These are phyloP conservation scores for Oreortyx pictus DNA, from an alignment of 2,797 vertebrate species.

Conservation along the genomic window DNA sequence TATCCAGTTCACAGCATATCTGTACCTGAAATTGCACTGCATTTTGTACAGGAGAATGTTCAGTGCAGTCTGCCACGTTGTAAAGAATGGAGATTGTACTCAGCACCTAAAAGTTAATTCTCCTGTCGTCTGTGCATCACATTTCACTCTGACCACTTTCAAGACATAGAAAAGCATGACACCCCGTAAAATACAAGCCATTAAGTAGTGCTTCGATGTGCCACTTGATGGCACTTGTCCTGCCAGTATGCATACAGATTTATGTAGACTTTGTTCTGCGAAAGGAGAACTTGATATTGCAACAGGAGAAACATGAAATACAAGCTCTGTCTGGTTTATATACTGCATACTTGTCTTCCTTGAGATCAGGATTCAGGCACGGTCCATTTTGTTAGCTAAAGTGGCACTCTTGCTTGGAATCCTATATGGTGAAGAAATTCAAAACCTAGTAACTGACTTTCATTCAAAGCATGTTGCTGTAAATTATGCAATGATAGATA, in stretches of 20 bases:
- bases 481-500: background rate
- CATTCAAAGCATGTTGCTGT: background rate
- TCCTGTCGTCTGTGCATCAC: background rate
- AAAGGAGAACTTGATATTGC: background rate
- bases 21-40: background rate
- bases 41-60: background rate
- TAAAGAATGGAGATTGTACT: background rate
- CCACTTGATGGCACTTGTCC: background rate
- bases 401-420: background rate
- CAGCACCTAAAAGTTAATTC: background rate
- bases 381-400: background rate
- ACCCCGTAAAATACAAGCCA: background rate
- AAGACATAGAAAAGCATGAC: background rate
- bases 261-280: background rate
- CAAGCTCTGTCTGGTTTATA: background rate
- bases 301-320: background rate
- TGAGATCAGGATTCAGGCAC: background rate
- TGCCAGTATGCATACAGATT: background rate
- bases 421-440: background rate
- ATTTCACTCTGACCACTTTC: background rate
- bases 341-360: background rate
- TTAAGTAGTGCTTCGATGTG: background rate
- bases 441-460: slow-evolving; percentile 28
- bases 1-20: background rate
- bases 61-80: background rate